Base-by-base conservation (phyloP, 2,113 vertebrate species). In the Zapus hudsonius region DNA sequence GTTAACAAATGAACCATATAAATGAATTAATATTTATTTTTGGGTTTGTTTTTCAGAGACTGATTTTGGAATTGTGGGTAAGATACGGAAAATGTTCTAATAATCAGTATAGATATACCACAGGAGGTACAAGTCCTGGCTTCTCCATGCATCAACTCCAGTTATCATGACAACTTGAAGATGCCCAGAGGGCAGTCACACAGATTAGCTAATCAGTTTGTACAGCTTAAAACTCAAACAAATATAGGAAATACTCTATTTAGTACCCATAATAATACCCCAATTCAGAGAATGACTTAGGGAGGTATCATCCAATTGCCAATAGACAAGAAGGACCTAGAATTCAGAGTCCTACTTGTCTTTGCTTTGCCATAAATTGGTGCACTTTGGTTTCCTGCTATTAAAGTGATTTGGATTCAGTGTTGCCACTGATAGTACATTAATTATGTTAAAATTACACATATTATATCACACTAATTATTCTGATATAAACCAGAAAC, bases 381-480 rank as follows among this genome's bases (percentile, higher is more conserved):
- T 66, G 40, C 4, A 82, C 20, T 84, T 80, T 72, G 13, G 66
- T 93, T n/a, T 94, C 72, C 22, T 83, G 38, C 27, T 78, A 84
- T 69, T 76, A 19, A 92, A 92, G 25, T 89, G 61, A 82, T 74
- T 76, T 88, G 40, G 95, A 89, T 87, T 92, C 76, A 92, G 3
- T 87, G 27, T 29, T 93, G 64, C 36, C 87, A 85, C 19, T 81
- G 59, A 55, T 38, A 84, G 36, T 55, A 72, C 7, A 91, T 79
- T 79, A 89, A 66, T 70, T 89, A 63, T 38, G 38, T 83, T 88
- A 66, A 64, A 92, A 94, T 89, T n/a, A 91, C 22, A 31, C 74
- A 92, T 80, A 90, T 92, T 91, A 84, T 61, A 78, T 80, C 75
- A 52, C 76, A 86, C 10, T 29, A 73, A 91, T 91, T 87, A 74